Percentiles rank a stretch among this genome's conserved stretches.
Evolutionary conservation across 2,113 vertebrate species (phyloP).

Genomic region (Orientallactaga bullata): DNA sequence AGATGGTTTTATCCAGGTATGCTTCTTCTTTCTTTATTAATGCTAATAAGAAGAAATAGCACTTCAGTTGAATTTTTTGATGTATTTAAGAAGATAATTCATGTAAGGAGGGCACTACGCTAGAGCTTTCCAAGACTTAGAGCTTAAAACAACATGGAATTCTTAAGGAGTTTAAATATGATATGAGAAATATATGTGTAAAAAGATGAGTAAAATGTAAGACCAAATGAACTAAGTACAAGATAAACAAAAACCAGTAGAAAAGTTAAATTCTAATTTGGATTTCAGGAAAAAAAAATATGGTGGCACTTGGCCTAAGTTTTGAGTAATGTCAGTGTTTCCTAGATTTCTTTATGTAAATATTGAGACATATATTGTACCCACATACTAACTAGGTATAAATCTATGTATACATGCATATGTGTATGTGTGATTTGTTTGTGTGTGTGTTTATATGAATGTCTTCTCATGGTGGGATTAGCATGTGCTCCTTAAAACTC

Average conservation of each 20-base stretch:
- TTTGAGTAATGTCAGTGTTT: background rate
- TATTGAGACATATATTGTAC: background rate
- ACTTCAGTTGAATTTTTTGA: background rate
- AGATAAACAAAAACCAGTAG: background rate
- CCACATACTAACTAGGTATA: background rate
- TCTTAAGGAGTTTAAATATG: constrained; percentile 32
- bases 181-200: background rate
- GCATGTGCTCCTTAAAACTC: background rate
- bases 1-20: background rate
- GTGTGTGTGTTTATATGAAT: background rate
- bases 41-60: constrained; percentile 33
- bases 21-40: background rate
- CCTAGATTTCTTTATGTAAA: constrained; percentile 26
- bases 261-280: background rate
- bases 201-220: background rate
- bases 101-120: background rate
- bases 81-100: background rate
- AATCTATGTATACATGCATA: background rate
- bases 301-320: background rate
- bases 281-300: background rate
- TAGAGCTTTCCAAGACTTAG: background rate
- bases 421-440: background rate
- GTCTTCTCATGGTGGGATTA: background rate
- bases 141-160: background rate
- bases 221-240: constrained; percentile 10